A percentile compares a stretch with the other conserved stretches of the same genome.
phyloP scores from a whole-genome alignment of 2,797 vertebrate genomes.

The Serranus cabrilla region DNA sequence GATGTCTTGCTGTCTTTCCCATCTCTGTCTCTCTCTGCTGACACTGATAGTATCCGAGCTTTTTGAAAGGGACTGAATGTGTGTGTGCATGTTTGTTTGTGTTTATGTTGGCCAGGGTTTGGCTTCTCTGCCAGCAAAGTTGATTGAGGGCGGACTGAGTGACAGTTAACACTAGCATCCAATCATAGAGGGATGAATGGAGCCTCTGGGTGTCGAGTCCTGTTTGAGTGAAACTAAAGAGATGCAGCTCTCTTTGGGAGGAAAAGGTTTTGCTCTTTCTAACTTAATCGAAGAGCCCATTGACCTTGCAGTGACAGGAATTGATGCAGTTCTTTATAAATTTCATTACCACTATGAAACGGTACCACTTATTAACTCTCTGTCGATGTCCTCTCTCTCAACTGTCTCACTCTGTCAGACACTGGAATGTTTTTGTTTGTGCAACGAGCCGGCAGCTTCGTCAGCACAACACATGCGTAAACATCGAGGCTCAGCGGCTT shows the following conservation, averaged over 20 bases:
- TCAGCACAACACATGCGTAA: constrained; percentile 52
- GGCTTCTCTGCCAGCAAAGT: constrained; percentile 3
- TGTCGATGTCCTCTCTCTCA: constrained; percentile 13
- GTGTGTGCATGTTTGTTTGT: constrained; percentile 1
- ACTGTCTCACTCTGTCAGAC: constrained; percentile 47
- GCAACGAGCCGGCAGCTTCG: constrained; percentile 38
- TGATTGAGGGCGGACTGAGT: constrained; percentile 32
- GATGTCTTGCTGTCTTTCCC: constrained; percentile 42
- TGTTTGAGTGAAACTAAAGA: constrained; percentile 18
- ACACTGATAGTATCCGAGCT: constrained; percentile 50
- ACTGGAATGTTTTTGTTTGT: constrained; percentile 74
- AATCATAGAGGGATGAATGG: constrained; percentile 24
- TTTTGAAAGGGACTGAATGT: background rate
- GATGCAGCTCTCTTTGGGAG: constrained; percentile 11
- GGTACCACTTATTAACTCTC: background rate
- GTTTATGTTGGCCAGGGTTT: constrained; percentile 16
- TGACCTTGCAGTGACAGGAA: constrained; percentile 9
- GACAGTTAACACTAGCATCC: constrained; percentile 28
- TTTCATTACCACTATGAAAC: background rate
- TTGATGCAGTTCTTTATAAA: background rate
- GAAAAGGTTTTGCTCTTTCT: constrained; percentile 9
- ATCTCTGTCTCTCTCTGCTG: constrained; percentile 10
- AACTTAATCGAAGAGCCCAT: constrained; percentile 1
- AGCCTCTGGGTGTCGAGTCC: constrained; percentile 16
- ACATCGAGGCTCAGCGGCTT: constrained; percentile 45